A percentile compares a stretch with the other conserved stretches of the same genome.
These are phyloP conservation scores for Encarsia formosa DNA, from an alignment of 2,888 invertebrate species.

Conservation along the genomic window DNA sequence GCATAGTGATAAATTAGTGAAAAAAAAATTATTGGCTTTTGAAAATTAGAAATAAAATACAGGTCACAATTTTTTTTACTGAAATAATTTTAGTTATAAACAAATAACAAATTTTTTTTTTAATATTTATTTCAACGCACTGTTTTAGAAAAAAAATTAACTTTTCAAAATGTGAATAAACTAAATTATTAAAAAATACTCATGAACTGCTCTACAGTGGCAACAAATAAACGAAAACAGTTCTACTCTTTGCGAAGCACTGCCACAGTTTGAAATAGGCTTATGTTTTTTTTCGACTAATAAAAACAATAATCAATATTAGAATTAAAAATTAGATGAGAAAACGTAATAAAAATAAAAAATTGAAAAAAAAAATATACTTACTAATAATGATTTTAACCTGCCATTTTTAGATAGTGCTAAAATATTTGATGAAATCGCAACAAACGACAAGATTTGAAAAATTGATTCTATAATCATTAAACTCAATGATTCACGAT, in stretches of 20 bases:
- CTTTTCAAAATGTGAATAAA: no score
- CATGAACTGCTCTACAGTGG: conserved; percentile 30
- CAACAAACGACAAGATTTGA: conserved; percentile 10
- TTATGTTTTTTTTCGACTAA: conserved; percentile 37
- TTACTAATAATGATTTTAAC: conserved; percentile 5
- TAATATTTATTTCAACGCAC: no score
- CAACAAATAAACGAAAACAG: conserved; percentile 40
- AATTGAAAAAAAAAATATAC: no score
- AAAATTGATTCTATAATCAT: conserved; percentile 14
- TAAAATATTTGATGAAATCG: conserved; percentile 9
- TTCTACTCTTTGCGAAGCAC: conserved; percentile 44
- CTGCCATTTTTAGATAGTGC: conserved; percentile 21
- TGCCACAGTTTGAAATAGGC: conserved; percentile 43
- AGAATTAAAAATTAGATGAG: conserved; percentile 1
- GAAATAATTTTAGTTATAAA: no score
- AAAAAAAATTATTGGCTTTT: no score
- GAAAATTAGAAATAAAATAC: no score
- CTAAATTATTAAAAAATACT: no score
- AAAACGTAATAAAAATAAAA: conserved; percentile 1
- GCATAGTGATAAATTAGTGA: no score
- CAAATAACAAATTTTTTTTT: no score
- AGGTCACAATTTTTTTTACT: no score
- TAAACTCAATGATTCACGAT: not conserved
- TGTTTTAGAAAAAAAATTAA: no score
- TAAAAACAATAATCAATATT: conserved; percentile 1